phyloP scores from a whole-genome alignment of 2,888 invertebrate species.

The Dryobotodes eremita region DNA sequence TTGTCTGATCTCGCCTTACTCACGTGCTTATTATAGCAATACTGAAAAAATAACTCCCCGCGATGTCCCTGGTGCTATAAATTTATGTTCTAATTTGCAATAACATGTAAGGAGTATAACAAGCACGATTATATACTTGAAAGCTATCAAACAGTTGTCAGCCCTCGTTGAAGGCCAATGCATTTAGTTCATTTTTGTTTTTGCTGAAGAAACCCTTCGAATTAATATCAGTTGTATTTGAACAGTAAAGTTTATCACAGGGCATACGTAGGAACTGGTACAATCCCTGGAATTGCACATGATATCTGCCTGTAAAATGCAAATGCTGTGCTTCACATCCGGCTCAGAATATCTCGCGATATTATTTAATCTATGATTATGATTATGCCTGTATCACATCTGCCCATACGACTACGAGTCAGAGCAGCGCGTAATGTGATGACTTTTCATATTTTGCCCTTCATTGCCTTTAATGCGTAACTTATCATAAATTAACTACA shows the following conservation, averaged over 20 bases:
- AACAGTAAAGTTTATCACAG: constrained; percentile 61
- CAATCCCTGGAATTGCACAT: constrained; percentile 62
- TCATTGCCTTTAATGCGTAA: constrained; percentile 63
- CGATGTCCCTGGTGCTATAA: constrained; percentile 1
- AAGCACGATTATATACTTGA: constrained; percentile 34
- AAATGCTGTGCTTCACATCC: constrained; percentile 80
- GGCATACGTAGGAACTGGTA: constrained; percentile 51
- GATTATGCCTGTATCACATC: constrained; percentile 68
- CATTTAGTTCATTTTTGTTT: constrained; percentile 50
- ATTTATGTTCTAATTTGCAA: constrained; percentile 32
- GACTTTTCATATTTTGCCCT: constrained; percentile 64
- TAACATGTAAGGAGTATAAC: constrained; percentile 37
- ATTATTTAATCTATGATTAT: constrained; percentile 67
- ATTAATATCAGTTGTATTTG: constrained; percentile 56
- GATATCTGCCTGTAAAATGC: constrained; percentile 74
- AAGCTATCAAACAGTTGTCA: constrained; percentile 50
- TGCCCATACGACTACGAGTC: constrained; percentile 28
- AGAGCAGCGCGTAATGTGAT: constrained; percentile 58
- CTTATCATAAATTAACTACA: constrained; percentile 46
- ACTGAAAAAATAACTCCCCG: constrained; percentile 13
- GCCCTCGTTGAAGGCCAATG: constrained; percentile 36
- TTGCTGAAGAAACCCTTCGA: constrained; percentile 41
- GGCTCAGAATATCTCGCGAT: constrained; percentile 75
- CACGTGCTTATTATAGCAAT: background rate
- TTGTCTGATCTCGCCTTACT: background rate